A percentile compares a stretch with the other conserved stretches of the same genome.
Conservation (phyloP, 1,140 invertebrate genomes). For the Drosophila kohkoa region DNA sequence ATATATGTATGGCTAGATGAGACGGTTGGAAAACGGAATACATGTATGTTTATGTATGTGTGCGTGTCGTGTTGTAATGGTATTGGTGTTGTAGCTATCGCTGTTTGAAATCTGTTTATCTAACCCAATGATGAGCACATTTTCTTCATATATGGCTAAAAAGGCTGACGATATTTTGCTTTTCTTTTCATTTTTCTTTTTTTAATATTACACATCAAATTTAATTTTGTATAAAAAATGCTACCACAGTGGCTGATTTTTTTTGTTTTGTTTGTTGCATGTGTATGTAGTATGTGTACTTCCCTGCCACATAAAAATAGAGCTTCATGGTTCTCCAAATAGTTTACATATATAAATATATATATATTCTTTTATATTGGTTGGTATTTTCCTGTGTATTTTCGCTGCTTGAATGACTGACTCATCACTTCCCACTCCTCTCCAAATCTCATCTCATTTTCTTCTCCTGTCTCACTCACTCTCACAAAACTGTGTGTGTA, state of each 20-base stretch:
- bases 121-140: constrained; percentile 47
- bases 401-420: constrained; percentile 51
- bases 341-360: constrained; percentile 78
- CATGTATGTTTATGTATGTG: background rate
- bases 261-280: constrained; percentile 35
- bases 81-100: constrained; percentile 10
- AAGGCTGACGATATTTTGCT: constrained; percentile 33
- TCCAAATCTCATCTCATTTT: constrained; percentile 27
- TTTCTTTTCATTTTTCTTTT: constrained; percentile 16
- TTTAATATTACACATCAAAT: constrained; percentile 43
- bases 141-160: constrained; percentile 45
- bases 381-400: constrained; percentile 69
- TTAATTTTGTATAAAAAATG: constrained; percentile 65
- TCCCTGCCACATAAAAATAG: constrained; percentile 75
- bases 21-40: constrained; percentile 51
- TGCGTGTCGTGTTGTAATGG: constrained; percentile 14
- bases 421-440: constrained; percentile 45
- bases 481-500: constrained; percentile 49
- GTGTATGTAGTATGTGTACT: constrained; percentile 32
- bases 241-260: constrained; percentile 47
- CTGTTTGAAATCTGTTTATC: constrained; percentile 27
- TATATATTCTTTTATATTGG: constrained; percentile 59
- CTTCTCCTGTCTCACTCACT: constrained; percentile 39
- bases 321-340: constrained; percentile 79
- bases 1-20: constrained; percentile 54